phyloP scores from a whole-genome alignment of 2,797 vertebrate species.

The Aselliscus stoliczkanus region DNA sequence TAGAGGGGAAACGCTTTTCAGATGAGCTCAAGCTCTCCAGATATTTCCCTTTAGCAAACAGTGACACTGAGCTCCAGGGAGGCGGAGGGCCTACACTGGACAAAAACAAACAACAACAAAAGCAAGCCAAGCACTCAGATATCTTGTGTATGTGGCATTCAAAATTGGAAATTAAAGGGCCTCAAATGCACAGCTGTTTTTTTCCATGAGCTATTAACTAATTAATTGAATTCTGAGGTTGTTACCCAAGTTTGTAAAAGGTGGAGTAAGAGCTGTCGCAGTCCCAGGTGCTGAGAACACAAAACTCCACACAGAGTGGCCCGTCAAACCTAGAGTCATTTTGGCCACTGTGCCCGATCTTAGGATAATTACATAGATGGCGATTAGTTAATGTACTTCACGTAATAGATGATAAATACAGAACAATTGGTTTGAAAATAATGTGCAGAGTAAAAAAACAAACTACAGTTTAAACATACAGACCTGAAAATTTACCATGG shows the following conservation, averaged over 20 bases:
- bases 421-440: neutral
- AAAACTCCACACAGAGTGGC: fast-evolving
- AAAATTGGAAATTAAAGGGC: neutral
- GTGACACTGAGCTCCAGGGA: too few relatives aligned
- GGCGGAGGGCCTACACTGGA: neutral
- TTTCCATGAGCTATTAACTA: neutral
- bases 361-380: neutral
- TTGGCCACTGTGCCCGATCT: neutral
- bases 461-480: neutral
- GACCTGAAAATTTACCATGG: neutral
- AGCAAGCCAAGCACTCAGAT: fast-evolving
- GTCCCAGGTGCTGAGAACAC: too few relatives aligned
- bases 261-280: neutral
- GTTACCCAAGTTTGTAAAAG: neutral
- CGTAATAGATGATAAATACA: neutral
- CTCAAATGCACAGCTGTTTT: neutral
- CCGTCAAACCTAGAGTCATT: neutral
- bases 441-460: neutral
- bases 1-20: neutral
- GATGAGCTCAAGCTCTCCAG: neutral
- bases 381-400: neutral
- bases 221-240: neutral
- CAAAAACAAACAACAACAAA: too few relatives aligned
- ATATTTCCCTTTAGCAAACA: too few relatives aligned
- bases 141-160: neutral